phyloP scores from a whole-genome alignment of 2,113 vertebrate genomes.

The Aspidoscelis tigris region DNA sequence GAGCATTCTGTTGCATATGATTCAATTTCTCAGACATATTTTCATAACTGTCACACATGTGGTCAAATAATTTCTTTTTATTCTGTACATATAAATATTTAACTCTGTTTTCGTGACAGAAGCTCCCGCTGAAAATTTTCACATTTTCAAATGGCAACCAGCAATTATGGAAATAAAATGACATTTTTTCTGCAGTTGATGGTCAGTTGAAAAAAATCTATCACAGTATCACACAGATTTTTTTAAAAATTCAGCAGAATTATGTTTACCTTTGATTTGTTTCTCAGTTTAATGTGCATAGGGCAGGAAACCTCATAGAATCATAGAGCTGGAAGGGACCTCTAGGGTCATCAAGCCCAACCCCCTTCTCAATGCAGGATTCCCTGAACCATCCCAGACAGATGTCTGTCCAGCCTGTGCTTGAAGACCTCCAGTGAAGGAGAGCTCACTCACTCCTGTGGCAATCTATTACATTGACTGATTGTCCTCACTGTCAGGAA shows the following conservation, averaged over 20 bases:
- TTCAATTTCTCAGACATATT: background rate
- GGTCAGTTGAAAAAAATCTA: background rate
- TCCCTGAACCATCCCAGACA: too few species aligned
- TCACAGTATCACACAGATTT: background rate
- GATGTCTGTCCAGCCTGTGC: too few species aligned
- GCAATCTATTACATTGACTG: too few species aligned
- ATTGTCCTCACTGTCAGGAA: too few species aligned
- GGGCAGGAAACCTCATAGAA: too few species aligned
- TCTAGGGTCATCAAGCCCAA: too few species aligned
- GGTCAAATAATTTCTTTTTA: slow-evolving; percentile 4
- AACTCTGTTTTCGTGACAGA: accelerated
- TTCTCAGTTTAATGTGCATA: too few species aligned
- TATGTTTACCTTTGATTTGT: background rate
- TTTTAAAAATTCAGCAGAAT: background rate
- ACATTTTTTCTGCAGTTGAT: background rate
- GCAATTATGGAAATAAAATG: background rate
- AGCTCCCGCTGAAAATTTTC: background rate
- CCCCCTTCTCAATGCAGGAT: too few species aligned
- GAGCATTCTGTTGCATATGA: background rate
- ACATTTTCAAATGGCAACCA: background rate
- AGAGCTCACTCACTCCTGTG: too few species aligned
- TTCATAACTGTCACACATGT: background rate
- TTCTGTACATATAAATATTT: slow-evolving; percentile 2
- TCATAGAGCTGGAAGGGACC: too few species aligned
- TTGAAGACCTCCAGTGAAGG: too few species aligned